A percentile compares a stretch with the other conserved stretches of the same genome.
These are phyloP conservation scores for Anarrhichthys ocellatus DNA, from an alignment of 2,113 vertebrate genomes.

Conservation along the genomic window DNA sequence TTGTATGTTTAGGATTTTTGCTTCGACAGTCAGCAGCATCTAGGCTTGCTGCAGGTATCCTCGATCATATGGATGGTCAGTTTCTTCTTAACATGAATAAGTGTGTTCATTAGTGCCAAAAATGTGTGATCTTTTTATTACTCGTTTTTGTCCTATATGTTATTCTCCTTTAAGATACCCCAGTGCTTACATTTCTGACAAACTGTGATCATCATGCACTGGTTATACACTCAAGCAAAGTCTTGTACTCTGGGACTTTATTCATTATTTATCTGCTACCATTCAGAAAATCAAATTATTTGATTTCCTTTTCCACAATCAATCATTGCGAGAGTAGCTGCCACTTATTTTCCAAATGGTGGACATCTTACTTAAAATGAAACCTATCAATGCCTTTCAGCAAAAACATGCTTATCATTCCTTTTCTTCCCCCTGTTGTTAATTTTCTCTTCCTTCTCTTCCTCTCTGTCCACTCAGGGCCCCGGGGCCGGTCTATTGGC, in stretches of 20 bases:
- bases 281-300: conserved; percentile 58
- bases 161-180: background rate
- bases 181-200: conserved; percentile 14
- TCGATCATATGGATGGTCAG: background rate
- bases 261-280: conserved; percentile 30
- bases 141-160: background rate
- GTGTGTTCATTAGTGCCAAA: background rate
- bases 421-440: conserved; percentile 23
- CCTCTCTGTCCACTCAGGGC: conserved; percentile 42
- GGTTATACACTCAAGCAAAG: background rate
- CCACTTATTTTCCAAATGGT: conserved; percentile 48
- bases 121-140: background rate
- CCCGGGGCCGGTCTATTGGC: conserved; percentile 43
- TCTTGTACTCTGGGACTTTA: background rate
- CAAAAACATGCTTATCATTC: conserved; percentile 33
- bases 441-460: conserved; percentile 35
- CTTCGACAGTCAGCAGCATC: background rate
- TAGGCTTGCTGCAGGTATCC: background rate
- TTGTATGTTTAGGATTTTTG: background rate
- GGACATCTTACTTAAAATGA: conserved; percentile 60
- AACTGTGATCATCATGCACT: conserved; percentile 1
- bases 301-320: conserved; percentile 41
- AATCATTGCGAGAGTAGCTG: conserved; percentile 51
- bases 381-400: conserved; percentile 50
- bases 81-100: background rate